Evolutionary conservation across 2,113 vertebrate species (phyloP), one percentile per base, ranked within the genome.

Genomic region (Tetrao urogallus): DNA sequence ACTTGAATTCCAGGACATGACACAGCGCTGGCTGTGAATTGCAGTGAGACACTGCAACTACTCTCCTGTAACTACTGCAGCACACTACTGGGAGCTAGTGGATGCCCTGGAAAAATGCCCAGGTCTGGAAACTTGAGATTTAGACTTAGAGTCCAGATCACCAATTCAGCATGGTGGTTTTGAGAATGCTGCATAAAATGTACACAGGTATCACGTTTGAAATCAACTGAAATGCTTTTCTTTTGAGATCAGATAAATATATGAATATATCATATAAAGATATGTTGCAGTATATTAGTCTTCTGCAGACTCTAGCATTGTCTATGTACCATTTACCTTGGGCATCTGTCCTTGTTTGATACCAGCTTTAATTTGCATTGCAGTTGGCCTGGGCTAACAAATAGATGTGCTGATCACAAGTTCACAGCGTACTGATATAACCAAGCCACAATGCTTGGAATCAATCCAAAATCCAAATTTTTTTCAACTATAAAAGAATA

Each of bases 401-500:
- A 52, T 1, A 43, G 69, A 89, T 56, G n/a, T 74, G 60, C 48
- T 45, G 56, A 65, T 25, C 77, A 54, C 21, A 88, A 65, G 40
- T 60, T 70, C 80, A 60, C 28, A 52, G 63, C 69, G 71, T 30
- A 11, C 3, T 66, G 34, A 63, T 56, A 57, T 50, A 84, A 45
- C n/a, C 52, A 79, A 50, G 45, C 64, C 83, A 71, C 82, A 81
- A 50, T 47, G 66, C 32, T 61, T 95, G 84, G 57, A 87, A 45
- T 21, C 61, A 69, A 76, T 50, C 60, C 92, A 92, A 87, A 80
- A 72, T 25, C 47, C 67, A 86, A 88, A 86, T 91, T 92, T 57
- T 81, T 72, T 63, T 65, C 57, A 92, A 42, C 64, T 83, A 81
- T 66, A 79, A 69, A 78, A 88, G 72, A 93, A 95, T 83, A 58